Evolutionary conservation across 2,113 vertebrate genomes (phyloP), one percentile per base, ranked within the genome.

Genomic region (Entelurus aequoreus): DNA sequence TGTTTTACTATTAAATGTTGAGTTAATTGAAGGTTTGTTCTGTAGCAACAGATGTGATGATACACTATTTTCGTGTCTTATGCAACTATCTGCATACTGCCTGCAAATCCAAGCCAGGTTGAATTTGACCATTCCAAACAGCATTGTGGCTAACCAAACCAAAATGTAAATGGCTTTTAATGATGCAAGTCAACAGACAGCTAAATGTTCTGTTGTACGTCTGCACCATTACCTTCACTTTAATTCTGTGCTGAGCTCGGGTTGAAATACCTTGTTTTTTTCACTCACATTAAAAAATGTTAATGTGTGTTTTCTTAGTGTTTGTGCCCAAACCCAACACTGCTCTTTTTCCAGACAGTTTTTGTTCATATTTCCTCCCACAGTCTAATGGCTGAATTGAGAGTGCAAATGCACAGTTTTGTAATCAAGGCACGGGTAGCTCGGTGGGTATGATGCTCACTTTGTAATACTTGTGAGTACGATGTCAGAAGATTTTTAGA

Each of bases 391-490:
- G 12, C 62, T 86, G 81, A 86, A 82, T 88, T 80, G 78, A 67
- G 72, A 78, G 63, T 61, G 58, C 62, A 71, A 74, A 69, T 59
- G 10, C 52, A 66, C 59, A 68, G 64, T 54, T 90, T 88, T 83
- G 76, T 71, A 90, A 81, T 88, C 88, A 38, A 71, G 71, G 81
- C 88, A 90, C 84, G 81, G 71, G 61, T 44, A 57, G 65, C 69
- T 76, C 58, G 61, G 65, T 83, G 69, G 69, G 19, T 61, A 77
- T 62, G 62, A 64, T 75, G 72, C 75, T 82, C 56, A 58, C 40
- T 62, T 65, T 84, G 68, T 82, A 70, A 85, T 74, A 80, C 83
- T 88, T 64, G 79, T 81, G 73, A 71, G 10, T 42, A 73, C 28
- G 48, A 60, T 57, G 14, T 36, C 5, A 5, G 44, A 9, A 2